phyloP scores from a whole-genome alignment of 2,888 invertebrate genomes.

The Gymnocheta viridis region DNA sequence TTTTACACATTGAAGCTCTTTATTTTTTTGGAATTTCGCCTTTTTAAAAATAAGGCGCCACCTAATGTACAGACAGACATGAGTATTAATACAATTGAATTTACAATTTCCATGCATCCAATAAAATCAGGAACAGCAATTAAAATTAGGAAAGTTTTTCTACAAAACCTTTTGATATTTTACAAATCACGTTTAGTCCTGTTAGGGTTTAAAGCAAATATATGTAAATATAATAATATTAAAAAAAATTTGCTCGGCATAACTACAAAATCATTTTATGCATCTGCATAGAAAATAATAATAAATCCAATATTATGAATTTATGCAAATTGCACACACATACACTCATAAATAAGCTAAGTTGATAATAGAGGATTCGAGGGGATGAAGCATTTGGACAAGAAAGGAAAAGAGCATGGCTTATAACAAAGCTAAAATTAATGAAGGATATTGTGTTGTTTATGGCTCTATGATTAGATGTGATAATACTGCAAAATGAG shows the following conservation, averaged over 20 bases:
- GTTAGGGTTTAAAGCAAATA: slow-evolving; percentile 22
- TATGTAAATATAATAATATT: slow-evolving; percentile 34
- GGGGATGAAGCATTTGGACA: neutral
- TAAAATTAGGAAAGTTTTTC: neutral
- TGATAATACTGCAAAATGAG: slow-evolving; percentile 69
- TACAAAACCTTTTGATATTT: slow-evolving; percentile 52
- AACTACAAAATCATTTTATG: slow-evolving; percentile 23
- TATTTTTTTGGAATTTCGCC: too few relatives aligned
- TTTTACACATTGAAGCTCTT: too few relatives aligned
- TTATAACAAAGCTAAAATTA: slow-evolving; percentile 54
- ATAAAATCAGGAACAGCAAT: neutral
- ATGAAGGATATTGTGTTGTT: slow-evolving; percentile 69
- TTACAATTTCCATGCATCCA: neutral
- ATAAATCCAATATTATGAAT: slow-evolving; percentile 41
- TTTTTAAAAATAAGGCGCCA: too few relatives aligned
- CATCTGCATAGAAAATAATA: slow-evolving; percentile 3
- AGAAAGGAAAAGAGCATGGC: neutral
- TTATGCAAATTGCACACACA: slow-evolving; percentile 40
- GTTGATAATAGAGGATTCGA: neutral
- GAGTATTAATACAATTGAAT: slow-evolving; percentile 28
- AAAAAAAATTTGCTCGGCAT: slow-evolving; percentile 21
- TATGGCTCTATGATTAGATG: slow-evolving; percentile 66
- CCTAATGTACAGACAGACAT: too few relatives aligned
- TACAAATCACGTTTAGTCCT: slow-evolving; percentile 60
- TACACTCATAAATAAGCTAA: neutral